Evolutionary conservation across 1,140 invertebrate genomes (phyloP).

Genomic region (Acromyrmex echinatior): DNA sequence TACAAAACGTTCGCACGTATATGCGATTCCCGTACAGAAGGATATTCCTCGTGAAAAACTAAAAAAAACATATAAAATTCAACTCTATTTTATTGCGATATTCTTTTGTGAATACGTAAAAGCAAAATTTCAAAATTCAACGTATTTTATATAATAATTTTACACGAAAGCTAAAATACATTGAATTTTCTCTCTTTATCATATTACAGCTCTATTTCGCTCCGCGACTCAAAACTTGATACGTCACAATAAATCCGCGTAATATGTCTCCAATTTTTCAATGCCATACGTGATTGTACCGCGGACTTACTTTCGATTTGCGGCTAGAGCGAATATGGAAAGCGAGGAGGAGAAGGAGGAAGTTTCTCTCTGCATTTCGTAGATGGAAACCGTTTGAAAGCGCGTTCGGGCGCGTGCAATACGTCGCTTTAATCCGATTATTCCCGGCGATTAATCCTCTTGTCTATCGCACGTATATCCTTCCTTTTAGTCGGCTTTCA

Average conservation of each 20-base stretch:
- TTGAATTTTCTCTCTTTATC: background rate
- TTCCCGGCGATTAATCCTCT: conserved; percentile 71
- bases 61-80: background rate
- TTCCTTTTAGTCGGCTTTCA: conserved; percentile 51
- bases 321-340: conserved; percentile 9
- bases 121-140: background rate
- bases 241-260: conserved; percentile 12
- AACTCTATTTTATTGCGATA: conserved; percentile 9
- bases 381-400: conserved; percentile 11
- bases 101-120: background rate
- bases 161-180: background rate
- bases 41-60: background rate
- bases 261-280: conserved; percentile 36
- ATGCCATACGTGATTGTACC: conserved; percentile 14
- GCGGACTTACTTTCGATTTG: conserved; percentile 36
- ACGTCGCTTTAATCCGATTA: conserved; percentile 75
- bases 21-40: background rate
- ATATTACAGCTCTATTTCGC: background rate
- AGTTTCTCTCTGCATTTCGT: background rate
- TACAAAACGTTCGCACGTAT: no score
- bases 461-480: conserved; percentile 65
- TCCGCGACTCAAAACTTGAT: conserved; percentile 7
- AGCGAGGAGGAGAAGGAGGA: background rate
- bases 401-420: conserved; percentile 46
- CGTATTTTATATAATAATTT: conserved; percentile 10